phyloP scores from a whole-genome alignment of 2,888 invertebrate genomes.

The Tortrix viridana region DNA sequence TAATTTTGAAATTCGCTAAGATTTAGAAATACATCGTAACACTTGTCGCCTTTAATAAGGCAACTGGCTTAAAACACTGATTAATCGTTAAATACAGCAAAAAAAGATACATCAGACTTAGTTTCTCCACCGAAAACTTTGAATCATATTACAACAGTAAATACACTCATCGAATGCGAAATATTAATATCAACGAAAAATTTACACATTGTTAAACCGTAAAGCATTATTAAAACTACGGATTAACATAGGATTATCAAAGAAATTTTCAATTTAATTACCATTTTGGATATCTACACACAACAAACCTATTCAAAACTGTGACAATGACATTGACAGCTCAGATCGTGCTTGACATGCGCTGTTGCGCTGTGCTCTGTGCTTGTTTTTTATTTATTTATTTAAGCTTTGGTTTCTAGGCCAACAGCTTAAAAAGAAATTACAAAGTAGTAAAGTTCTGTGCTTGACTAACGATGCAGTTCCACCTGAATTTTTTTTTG shows the following conservation, averaged over 20 bases:
- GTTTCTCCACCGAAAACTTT: constrained; percentile 44
- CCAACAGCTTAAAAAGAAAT: too few species aligned
- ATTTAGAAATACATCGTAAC: neutral
- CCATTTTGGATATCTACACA: constrained; percentile 65
- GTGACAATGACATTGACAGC: constrained; percentile 34
- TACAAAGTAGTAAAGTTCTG: too few species aligned
- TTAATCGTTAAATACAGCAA: constrained; percentile 16
- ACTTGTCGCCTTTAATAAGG: neutral
- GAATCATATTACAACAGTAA: constrained; percentile 46
- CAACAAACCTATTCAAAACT: constrained; percentile 46
- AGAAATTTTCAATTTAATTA: constrained; percentile 66
- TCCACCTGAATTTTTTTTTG: too few species aligned
- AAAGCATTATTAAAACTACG: neutral
- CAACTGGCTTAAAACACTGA: neutral
- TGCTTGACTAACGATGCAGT: too few species aligned
- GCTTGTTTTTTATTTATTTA: too few species aligned
- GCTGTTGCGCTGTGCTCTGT: too few species aligned
- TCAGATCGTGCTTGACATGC: neutral
- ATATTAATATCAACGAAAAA: constrained; percentile 48
- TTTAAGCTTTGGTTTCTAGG: too few species aligned
- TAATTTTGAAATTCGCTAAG: neutral
- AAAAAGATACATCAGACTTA: constrained; percentile 37
- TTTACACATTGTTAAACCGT: constrained; percentile 40
- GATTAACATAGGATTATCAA: constrained; percentile 53
- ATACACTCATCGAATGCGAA: constrained; percentile 51